Evolutionary conservation across 2,888 invertebrate species (phyloP).

Genomic region (Elegia similella): DNA sequence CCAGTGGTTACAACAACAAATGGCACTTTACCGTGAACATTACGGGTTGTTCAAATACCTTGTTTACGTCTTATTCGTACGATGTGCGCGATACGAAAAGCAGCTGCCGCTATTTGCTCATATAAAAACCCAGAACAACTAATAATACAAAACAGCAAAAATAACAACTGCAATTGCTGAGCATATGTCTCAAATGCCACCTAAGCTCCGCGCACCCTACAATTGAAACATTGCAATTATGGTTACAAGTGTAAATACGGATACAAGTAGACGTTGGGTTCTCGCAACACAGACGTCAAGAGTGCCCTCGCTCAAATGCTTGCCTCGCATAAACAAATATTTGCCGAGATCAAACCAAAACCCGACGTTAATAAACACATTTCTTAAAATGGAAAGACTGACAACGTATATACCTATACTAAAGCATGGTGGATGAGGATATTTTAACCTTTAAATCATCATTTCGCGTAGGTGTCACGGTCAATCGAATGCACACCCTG

Average conservation of each 20-base stretch:
- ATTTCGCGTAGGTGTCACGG: no score
- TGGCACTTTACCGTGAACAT: no score
- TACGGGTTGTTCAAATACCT: no score
- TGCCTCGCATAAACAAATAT: constrained; percentile 13
- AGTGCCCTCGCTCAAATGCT: constrained; percentile 8
- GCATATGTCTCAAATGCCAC: neutral
- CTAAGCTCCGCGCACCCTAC: neutral
- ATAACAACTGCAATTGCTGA: neutral
- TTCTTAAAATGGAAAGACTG: neutral
- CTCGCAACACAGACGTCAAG: constrained; percentile 1
- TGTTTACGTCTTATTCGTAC: no score
- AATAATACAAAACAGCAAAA: neutral
- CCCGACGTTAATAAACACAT: constrained; percentile 10
- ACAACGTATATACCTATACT: neutral
- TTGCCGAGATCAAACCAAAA: constrained; percentile 10
- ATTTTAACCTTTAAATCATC: no score
- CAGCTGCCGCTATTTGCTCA: no score
- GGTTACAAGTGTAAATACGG: constrained; percentile 15
- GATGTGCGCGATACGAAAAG: no score
- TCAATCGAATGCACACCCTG: no score
- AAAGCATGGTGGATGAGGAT: neutral
- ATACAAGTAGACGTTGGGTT: constrained; percentile 22
- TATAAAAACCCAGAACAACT: no score
- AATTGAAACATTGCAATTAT: constrained; percentile 1
- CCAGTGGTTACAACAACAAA: no score